These are phyloP conservation scores for Catharus fuscescens DNA, from an alignment of 2,113 vertebrate species.

Conservation along the genomic window DNA sequence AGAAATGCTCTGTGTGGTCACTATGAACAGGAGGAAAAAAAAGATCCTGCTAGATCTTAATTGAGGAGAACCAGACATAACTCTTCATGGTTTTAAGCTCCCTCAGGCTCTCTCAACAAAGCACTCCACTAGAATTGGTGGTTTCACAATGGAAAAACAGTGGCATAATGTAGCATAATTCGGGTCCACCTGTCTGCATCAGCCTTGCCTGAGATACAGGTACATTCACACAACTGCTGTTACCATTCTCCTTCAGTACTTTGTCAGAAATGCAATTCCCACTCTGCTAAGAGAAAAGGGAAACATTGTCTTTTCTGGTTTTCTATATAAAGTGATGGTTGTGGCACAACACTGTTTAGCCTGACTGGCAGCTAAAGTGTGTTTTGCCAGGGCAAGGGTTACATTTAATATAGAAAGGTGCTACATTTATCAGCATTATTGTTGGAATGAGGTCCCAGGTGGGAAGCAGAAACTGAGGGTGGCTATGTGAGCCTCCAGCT, in stretches of 20 bases:
- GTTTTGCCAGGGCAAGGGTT: background rate
- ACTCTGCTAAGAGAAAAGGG: background rate
- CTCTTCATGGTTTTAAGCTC: background rate
- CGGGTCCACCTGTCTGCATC: background rate
- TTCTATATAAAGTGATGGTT: background rate
- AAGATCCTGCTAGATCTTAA: background rate
- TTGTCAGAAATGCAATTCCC: background rate
- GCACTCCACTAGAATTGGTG: background rate
- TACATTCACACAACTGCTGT: background rate
- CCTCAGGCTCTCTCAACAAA: background rate
- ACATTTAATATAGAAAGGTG: background rate
- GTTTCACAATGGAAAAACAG: background rate
- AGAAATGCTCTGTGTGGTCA: background rate
- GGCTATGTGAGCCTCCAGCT: background rate
- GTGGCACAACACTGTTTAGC: background rate
- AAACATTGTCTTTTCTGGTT: background rate
- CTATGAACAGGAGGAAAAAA: background rate
- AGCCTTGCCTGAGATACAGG: background rate
- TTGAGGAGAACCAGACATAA: background rate
- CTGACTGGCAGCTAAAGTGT: background rate
- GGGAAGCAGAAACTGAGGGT: background rate
- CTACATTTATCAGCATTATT: background rate
- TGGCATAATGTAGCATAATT: background rate
- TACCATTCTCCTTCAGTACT: background rate
- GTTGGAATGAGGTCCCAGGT: background rate